phyloP scores from a whole-genome alignment of 2,113 vertebrate genomes.

The Elanus axillaris region DNA sequence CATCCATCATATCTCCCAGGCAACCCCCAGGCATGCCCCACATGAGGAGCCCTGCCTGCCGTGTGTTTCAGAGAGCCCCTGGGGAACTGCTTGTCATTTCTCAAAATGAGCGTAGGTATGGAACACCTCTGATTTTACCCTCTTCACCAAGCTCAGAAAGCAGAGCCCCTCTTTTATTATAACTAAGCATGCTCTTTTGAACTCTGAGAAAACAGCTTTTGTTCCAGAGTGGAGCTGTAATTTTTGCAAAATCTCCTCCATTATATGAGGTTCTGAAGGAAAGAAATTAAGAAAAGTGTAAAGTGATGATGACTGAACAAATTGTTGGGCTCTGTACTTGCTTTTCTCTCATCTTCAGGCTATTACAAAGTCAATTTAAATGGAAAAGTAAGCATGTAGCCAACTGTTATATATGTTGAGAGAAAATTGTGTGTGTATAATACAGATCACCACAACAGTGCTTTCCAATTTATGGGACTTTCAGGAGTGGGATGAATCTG shows the following conservation, averaged over 20 bases:
- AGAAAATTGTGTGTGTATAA: background rate
- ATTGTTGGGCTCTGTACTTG: background rate
- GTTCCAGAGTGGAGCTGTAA: background rate
- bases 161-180: background rate
- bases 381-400: background rate
- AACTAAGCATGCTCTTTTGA: background rate
- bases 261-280: background rate
- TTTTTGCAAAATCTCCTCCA: background rate
- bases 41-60: background rate
- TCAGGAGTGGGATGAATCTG: background rate
- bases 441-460: background rate
- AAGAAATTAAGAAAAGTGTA: background rate
- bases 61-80: background rate
- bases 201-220: background rate
- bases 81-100: background rate
- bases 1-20: background rate
- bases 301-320: conserved; percentile 2
- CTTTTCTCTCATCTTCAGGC: background rate
- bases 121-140: background rate
- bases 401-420: background rate
- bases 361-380: background rate
- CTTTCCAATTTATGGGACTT: background rate
- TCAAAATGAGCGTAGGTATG: fast-evolving
- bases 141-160: background rate
- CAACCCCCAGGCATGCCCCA: background rate